Conservation (phyloP, 2,888 invertebrate species). For the Cetonia aurata region DNA sequence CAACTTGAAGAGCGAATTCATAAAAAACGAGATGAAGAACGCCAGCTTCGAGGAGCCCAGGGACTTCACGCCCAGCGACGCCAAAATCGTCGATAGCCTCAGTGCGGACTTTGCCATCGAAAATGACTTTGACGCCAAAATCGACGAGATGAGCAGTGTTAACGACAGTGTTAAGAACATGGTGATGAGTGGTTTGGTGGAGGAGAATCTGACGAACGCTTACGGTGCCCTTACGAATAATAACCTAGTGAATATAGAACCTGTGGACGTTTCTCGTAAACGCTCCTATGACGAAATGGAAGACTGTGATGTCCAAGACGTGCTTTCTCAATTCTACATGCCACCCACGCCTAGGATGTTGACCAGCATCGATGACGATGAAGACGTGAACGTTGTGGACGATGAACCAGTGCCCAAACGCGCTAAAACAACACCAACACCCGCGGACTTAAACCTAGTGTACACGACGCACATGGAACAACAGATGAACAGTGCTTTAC, state of each 20-base stretch:
- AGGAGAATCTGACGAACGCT: conserved; percentile 45
- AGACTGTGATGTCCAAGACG: conserved; percentile 77
- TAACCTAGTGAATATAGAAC: conserved; percentile 44
- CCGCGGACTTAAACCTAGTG: conserved; percentile 30
- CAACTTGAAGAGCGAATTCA: conserved; percentile 61
- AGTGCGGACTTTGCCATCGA: conserved; percentile 59
- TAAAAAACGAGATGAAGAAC: conserved; percentile 60
- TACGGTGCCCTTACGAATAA: conserved; percentile 38
- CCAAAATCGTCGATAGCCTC: conserved; percentile 53
- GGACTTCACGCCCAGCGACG: conserved; percentile 52
- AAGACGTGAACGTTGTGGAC: conserved; percentile 66
- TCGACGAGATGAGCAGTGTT: conserved; percentile 60
- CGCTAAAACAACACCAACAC: conserved; percentile 51
- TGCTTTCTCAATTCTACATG: conserved; percentile 79
- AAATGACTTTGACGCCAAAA: conserved; percentile 60
- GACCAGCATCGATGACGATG: conserved; percentile 76
- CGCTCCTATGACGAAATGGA: conserved; percentile 73
- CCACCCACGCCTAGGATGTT: conserved; percentile 78
- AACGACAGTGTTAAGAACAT: conserved; percentile 58
- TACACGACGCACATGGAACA: conserved; percentile 19
- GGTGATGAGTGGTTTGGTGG: conserved; percentile 58
- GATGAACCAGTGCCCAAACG: conserved; percentile 62
- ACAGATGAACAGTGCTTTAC: conserved; percentile 29
- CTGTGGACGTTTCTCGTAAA: conserved; percentile 58
- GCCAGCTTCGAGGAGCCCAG: conserved; percentile 52